Percentiles rank a stretch among this genome's conserved stretches.
Conservation (phyloP, 2,113 vertebrate species). For the Cacatua alba region DNA sequence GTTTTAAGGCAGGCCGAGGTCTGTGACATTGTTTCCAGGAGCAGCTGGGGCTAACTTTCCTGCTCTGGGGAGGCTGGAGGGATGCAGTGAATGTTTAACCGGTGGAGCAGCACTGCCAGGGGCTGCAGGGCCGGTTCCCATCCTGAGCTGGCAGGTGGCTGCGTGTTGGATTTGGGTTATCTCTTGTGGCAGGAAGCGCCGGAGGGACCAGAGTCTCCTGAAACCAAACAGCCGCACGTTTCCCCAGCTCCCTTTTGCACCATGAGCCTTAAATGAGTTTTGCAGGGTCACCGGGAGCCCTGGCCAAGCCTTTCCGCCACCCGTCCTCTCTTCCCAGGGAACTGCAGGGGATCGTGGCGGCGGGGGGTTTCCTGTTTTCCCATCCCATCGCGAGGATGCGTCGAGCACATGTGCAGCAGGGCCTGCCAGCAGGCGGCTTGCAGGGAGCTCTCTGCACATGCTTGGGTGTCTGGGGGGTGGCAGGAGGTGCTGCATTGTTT, state of each 20-base stretch:
- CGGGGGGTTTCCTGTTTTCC: conserved; percentile 27
- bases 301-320: conserved; percentile 17
- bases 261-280: conserved; percentile 6
- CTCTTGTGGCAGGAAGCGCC: background rate
- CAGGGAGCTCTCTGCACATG: background rate
- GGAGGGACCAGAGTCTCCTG: background rate
- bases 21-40: conserved; percentile 37
- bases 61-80: background rate
- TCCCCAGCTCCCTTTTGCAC: background rate
- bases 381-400: background rate
- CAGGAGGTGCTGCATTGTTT: background rate
- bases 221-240: background rate
- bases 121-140: background rate
- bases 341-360: background rate
- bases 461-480: background rate
- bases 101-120: background rate
- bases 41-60: background rate
- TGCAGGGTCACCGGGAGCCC: background rate
- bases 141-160: background rate
- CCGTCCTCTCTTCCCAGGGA: background rate
- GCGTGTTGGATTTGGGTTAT: background rate
- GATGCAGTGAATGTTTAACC: background rate
- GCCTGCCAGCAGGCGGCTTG: rapidly evolving
- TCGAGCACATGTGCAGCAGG: background rate
- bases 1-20: background rate